Evolutionary conservation across 2,888 invertebrate species (phyloP), one percentile per base, ranked within the genome.

Genomic region (Xylota segnis): DNA sequence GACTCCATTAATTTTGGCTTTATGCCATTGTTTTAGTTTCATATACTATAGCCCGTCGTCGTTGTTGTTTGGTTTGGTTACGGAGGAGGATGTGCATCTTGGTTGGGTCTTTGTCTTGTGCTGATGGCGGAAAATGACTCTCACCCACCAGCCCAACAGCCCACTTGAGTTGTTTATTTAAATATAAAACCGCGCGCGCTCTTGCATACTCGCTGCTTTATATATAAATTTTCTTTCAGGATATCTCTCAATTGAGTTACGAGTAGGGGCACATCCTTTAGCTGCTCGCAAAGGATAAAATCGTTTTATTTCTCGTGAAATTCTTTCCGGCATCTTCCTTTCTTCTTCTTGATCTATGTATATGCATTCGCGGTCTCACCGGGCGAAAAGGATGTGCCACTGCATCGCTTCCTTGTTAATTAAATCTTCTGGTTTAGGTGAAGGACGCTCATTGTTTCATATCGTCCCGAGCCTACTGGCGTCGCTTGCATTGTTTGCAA

Each of bases 1-100:
- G 68, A 78, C 78, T 78, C 68, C 78, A 83, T 83, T 83, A 68
- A 83, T 83, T 83, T 83, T 83, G 78, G 78, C 74, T 83, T 83
- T 68, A 78, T 78, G 66, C 78, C 74, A 83, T 83, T 83, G 83
- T 83, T 58, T 68, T 72, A 83, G 72, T 68, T 77, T 50, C 32
- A 18, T 40, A 37, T 72, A 47, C n/a, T n/a, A n/a, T n/a, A n/a
- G n/a, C 50, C 63, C 37, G 56, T 56, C 27, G 29, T 43, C 37
- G n/a, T n/a, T n/a, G 58, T 74, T 29, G 50, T 34, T 47, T 4
- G 18, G 18, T 23, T 34, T n/a, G n/a, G n/a, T n/a, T n/a, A n/a
- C n/a, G n/a, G n/a, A n/a, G 18, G 34, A 56, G 66, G 66, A 61
- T 70, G 56, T 76, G 65, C 83, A 83, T 71, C 52, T 45, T 63